A percentile compares a stretch with the other conserved stretches of the same genome.
These are phyloP conservation scores for Poicephalus meyeri DNA, from an alignment of 2,113 vertebrate genomes.

Conservation along the genomic window DNA sequence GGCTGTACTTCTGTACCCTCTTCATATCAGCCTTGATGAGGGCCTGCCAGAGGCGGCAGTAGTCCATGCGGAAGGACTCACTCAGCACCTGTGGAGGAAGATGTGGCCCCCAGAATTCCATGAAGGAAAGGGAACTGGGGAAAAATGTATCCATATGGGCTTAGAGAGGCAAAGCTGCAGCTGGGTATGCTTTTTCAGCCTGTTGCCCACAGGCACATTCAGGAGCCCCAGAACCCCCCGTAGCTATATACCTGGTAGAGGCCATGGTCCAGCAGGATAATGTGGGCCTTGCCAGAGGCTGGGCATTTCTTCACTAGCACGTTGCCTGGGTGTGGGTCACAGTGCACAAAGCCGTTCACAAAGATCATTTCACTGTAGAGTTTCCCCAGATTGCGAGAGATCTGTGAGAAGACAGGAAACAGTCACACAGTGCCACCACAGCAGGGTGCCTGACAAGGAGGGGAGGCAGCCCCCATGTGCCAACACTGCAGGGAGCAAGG, in stretches of 20 bases:
- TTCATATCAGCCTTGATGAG: slow-evolving; percentile 89
- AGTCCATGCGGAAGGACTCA: slow-evolving; percentile 88
- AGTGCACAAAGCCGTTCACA: slow-evolving; percentile 95
- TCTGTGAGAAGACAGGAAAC: slow-evolving; percentile 71
- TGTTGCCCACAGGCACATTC: background rate
- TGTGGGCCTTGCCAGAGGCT: slow-evolving; percentile 79
- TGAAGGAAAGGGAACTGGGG: background rate
- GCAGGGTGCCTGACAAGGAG: background rate
- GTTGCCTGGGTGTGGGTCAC: slow-evolving; percentile 95
- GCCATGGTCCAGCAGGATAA: slow-evolving; percentile 93
- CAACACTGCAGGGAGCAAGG: background rate
- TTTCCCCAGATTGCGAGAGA: slow-evolving; percentile 89
- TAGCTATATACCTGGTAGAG: slow-evolving; percentile 89
- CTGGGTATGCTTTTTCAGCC: background rate
- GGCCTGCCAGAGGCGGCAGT: slow-evolving; percentile 93
- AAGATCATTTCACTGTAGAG: slow-evolving; percentile 99
- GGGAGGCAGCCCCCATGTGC: background rate
- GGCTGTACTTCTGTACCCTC: slow-evolving; percentile 85
- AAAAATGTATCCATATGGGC: background rate
- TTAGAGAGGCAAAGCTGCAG: background rate
- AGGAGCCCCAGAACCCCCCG: background rate
- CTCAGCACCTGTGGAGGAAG: slow-evolving; percentile 79
- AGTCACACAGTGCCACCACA: background rate
- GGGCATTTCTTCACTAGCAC: slow-evolving; percentile 88
- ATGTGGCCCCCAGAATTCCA: background rate